These are phyloP conservation scores for Globodera ellingtonae DNA, from an alignment of 1,140 invertebrate species.

Conservation along the genomic window DNA sequence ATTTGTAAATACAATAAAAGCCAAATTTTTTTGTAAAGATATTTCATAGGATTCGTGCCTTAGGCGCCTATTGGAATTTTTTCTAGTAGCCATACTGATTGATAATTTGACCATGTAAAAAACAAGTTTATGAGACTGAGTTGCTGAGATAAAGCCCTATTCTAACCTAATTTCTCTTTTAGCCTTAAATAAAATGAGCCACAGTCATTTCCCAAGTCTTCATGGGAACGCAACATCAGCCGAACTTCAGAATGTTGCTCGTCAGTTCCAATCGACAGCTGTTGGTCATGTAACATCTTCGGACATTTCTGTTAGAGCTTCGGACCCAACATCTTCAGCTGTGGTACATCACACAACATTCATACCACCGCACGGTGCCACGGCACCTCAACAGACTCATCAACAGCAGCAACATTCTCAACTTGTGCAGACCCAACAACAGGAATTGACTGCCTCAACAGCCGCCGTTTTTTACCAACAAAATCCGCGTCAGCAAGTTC, in stretches of 20 bases:
- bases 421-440: background rate
- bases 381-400: constrained; percentile 6
- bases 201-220: background rate
- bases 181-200: background rate
- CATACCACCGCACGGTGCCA: constrained; percentile 8
- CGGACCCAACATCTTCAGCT: background rate
- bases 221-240: background rate
- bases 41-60: too few species aligned
- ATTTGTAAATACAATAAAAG: too few species aligned
- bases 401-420: background rate
- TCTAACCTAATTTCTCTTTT: too few species aligned
- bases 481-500: background rate
- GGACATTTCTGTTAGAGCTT: background rate
- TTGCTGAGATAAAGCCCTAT: background rate
- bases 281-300: too few species aligned
- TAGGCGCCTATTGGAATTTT: too few species aligned
- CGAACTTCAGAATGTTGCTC: background rate
- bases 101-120: too few species aligned
- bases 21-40: too few species aligned
- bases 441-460: background rate
- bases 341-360: constrained; percentile 19
- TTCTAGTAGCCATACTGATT: too few species aligned
- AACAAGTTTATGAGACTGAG: too few species aligned
- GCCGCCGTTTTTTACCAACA: background rate
- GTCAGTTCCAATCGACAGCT: background rate